Base-by-base conservation (phyloP, 2,888 invertebrate genomes). In the Dicyrtoma fusca region DNA sequence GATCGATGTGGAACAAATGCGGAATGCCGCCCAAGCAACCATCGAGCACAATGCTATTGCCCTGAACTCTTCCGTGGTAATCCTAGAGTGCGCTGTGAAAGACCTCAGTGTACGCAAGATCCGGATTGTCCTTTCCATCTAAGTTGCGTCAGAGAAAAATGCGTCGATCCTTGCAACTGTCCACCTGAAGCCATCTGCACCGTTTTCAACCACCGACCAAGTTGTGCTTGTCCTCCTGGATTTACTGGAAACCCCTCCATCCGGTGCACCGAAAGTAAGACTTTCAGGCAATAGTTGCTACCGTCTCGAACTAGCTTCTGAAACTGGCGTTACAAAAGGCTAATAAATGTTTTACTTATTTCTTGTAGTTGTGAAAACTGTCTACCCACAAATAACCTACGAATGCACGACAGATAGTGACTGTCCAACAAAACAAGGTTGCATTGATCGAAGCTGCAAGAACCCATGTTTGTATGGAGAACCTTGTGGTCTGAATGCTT, bases 81-180 rank as follows among this genome's bases (percentile, higher is more conserved):
- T 84, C 91, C 95, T 4, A 88, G 91, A 82, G 86, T 88, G n/a
- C 86, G 86, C 63, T 95, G 95, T 82, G 88, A 88, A 68, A 86
- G 90, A 81, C 91, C 91, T 1, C 92, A 94, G 84, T 95, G 94
- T 82, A 86, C 88, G 3, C 83, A 82, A 1, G 90, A 95, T 82
- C 86, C 87, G 5, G 92, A 94, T 78, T 95, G 95, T 81, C 87
- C 92, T 0, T 88, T 89, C 76, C 90, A 90, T 84, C 85, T 93
- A 78, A 90, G 92, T 10, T 95, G 95, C 82, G 86, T 88, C 75
- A 89, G 89, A 79, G 90, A 90, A 81, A 88, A 87, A 73, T 96
- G 95, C 82, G 88, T 89, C 81, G 90, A 92, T 85, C 94, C 94
- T 8, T 95, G 95, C 83, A 88, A 90, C 69, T 95, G 94, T 82